These are phyloP conservation scores for Lycia hirtaria DNA, from an alignment of 2,888 invertebrate genomes.

Conservation along the genomic window DNA sequence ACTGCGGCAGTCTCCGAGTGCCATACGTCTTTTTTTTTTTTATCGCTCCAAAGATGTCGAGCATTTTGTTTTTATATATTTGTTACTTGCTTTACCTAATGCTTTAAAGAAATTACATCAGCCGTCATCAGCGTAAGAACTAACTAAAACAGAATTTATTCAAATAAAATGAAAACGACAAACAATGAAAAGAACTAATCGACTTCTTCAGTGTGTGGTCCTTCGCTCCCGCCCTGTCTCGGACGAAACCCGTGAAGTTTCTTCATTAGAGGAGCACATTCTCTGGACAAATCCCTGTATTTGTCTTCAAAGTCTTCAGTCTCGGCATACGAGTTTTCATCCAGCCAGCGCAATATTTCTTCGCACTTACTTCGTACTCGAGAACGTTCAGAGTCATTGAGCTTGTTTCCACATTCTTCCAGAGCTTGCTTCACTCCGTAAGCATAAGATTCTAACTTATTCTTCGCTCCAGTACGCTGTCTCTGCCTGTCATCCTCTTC, in stretches of 20 bases:
- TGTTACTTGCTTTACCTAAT: too few relatives aligned
- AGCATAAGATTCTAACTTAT: slow-evolving; percentile 89
- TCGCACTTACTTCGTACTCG: slow-evolving; percentile 82
- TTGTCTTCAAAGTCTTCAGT: slow-evolving; percentile 88
- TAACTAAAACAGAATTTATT: slow-evolving; percentile 29
- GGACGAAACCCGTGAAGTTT: slow-evolving; percentile 68
- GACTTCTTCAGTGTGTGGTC: slow-evolving; percentile 86
- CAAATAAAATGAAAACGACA: slow-evolving; percentile 16
- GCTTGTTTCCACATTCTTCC: slow-evolving; percentile 84
- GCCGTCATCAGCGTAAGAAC: background rate
- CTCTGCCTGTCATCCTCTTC: slow-evolving; percentile 89
- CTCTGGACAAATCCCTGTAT: slow-evolving; percentile 53
- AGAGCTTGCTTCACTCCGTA: slow-evolving; percentile 88
- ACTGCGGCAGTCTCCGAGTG: too few relatives aligned
- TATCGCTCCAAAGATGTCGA: too few relatives aligned
- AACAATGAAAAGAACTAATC: slow-evolving; percentile 63
- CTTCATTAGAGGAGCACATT: slow-evolving; percentile 85
- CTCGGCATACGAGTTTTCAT: slow-evolving; percentile 87
- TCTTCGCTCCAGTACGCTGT: slow-evolving; percentile 88
- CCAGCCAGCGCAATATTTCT: slow-evolving; percentile 88
- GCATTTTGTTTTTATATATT: too few relatives aligned
- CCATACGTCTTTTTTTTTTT: too few relatives aligned
- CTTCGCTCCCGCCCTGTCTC: slow-evolving; percentile 52
- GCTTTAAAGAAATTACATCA: too few relatives aligned
- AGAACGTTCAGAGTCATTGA: slow-evolving; percentile 86